These are phyloP conservation scores for Carcina quercana DNA, from an alignment of 2,888 invertebrate genomes.

Conservation along the genomic window DNA sequence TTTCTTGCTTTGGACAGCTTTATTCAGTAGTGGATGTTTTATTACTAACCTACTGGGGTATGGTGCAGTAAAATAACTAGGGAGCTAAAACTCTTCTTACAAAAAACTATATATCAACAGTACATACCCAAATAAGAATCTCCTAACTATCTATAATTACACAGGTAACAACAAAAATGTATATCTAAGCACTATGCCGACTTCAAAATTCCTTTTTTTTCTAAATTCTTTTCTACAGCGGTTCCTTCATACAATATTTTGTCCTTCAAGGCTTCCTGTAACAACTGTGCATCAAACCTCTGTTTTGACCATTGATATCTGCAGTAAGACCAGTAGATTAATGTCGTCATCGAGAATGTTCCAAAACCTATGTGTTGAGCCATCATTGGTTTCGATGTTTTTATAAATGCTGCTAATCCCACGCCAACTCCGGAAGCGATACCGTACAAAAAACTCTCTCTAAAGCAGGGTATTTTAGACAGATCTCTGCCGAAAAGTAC, in stretches of 20 bases:
- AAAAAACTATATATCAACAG: too few relatives aligned
- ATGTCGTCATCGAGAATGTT: constrained; percentile 77
- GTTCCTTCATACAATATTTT: constrained; percentile 79
- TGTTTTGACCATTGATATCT: constrained; percentile 80
- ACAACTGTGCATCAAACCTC: constrained; percentile 77
- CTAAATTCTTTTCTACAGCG: constrained; percentile 58
- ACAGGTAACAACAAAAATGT: background rate
- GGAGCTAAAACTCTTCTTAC: too few relatives aligned
- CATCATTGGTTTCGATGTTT: constrained; percentile 78
- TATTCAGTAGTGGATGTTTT: too few relatives aligned
- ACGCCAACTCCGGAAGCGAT: constrained; percentile 79
- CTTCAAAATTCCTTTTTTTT: constrained; percentile 54
- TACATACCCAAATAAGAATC: too few relatives aligned
- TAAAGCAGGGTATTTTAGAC: constrained; percentile 85
- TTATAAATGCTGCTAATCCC: constrained; percentile 81
- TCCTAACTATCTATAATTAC: background rate
- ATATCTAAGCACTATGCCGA: constrained; percentile 29
- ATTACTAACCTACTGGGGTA: too few relatives aligned
- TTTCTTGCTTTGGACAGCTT: too few relatives aligned
- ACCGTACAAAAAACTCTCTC: constrained; percentile 84
- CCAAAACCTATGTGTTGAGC: constrained; percentile 80
- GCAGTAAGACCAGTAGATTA: constrained; percentile 81
- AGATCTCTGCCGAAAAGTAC: constrained; percentile 82
- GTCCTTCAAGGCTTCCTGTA: constrained; percentile 76
- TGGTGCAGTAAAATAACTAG: too few relatives aligned